These are phyloP conservation scores for Butorides virescens DNA, from an alignment of 2,113 vertebrate genomes.

Conservation along the genomic window DNA sequence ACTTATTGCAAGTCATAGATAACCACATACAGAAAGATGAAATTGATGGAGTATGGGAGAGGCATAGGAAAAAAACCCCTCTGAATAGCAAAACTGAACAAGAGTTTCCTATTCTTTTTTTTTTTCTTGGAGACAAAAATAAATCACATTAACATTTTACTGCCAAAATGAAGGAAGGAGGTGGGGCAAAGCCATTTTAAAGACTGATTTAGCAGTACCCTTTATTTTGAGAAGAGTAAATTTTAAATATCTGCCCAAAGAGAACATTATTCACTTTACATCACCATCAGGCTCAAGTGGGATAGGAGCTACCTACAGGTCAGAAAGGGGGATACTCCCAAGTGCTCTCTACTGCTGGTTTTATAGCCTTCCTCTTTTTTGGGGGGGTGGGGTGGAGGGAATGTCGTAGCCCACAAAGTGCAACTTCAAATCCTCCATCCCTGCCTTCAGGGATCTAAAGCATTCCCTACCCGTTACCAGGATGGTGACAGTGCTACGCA, in stretches of 20 bases:
- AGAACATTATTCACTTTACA: neutral
- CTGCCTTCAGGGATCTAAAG: neutral
- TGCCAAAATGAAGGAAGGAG: neutral
- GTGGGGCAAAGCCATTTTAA: neutral
- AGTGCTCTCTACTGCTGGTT: too few species aligned
- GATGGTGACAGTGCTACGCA: neutral
- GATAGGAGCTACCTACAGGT: neutral
- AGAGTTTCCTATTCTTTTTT: neutral
- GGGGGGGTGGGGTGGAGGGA: neutral
- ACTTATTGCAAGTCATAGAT: neutral
- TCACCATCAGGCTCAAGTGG: neutral
- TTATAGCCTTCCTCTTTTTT: neutral
- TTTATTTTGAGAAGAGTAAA: neutral
- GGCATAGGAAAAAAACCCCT: neutral
- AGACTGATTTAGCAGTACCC: neutral
- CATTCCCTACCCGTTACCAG: fast-evolving
- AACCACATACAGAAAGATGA: neutral
- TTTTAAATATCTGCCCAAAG: neutral
- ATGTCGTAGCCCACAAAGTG: neutral
- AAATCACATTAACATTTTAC: neutral
- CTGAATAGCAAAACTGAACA: neutral
- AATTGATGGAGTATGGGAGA: neutral
- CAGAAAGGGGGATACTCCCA: neutral
- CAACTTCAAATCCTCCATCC: neutral
- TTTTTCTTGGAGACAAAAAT: neutral